These are phyloP conservation scores for Trachelipus rathkii DNA, from an alignment of 1,140 invertebrate species.

Conservation along the genomic window DNA sequence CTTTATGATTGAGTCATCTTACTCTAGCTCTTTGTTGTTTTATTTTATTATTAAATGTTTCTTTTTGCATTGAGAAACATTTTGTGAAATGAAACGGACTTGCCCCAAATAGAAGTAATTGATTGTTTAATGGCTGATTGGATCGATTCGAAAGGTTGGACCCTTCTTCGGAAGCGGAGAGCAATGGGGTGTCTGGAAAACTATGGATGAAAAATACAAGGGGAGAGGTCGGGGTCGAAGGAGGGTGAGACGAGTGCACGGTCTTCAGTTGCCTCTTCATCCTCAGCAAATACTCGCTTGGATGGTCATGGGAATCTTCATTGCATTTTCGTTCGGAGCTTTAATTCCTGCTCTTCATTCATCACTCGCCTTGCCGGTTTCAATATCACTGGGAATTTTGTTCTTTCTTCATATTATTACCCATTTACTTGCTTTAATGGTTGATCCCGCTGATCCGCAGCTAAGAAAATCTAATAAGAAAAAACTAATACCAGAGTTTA, in stretches of 20 bases:
- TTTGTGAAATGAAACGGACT: too few relatives aligned
- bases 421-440: constrained; percentile 69
- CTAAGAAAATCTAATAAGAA: constrained; percentile 54
- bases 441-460: constrained; percentile 78
- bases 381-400: constrained; percentile 58
- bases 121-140: too few relatives aligned
- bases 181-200: background rate
- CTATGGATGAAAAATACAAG: constrained; percentile 9
- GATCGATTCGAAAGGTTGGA: too few relatives aligned
- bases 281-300: constrained; percentile 81
- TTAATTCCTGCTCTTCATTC: constrained; percentile 65
- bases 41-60: too few relatives aligned
- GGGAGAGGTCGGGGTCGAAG: background rate
- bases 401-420: constrained; percentile 65
- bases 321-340: constrained; percentile 66
- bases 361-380: constrained; percentile 58
- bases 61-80: too few relatives aligned
- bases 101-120: too few relatives aligned
- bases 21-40: too few relatives aligned
- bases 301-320: constrained; percentile 68
- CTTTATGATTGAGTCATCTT: too few relatives aligned
- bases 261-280: constrained; percentile 78
- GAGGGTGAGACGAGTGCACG: constrained; percentile 51
- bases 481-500: constrained; percentile 66
- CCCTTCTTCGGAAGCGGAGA: background rate